Evolutionary conservation across 2,888 invertebrate species (phyloP), one percentile per base, ranked within the genome.

Genomic region (Bugula neritina): DNA sequence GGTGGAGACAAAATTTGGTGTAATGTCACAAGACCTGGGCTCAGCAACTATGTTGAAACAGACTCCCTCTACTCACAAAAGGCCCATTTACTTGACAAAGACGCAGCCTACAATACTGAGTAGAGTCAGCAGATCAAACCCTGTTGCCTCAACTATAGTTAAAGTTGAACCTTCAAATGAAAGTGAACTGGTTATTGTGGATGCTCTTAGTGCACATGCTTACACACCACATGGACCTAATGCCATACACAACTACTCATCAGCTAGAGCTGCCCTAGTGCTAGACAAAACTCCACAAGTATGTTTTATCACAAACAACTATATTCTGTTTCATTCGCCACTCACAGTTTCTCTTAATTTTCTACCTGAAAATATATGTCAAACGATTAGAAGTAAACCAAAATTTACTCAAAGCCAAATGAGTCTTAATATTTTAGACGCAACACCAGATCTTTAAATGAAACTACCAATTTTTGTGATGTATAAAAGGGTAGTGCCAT

Each of bases 231-330:
- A 31, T 63, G 63, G 63, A 27, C 63, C 63, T 13, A 25, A 27
- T 17, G 27, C 21, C 31, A 31, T 27, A n/a, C 34, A 34, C 63
- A 63, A 63, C 31, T 63, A 63, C 27, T 63, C 29, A 2, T 13
- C 31, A 31, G n/a, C 34, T 31, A 25, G 63, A 63, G 2, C 63
- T 13, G 63, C 27, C 34, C 63, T 63, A 13, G n/a, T 63, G 63
- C 63, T 63, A 10, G 63, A 63, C n/a, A 63, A 21, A 63, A 63
- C 63, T 63, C 63, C 63, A 13, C 63, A 63, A 31, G 63, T 63
- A 25, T 13, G 43, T 43, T 17, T 43, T n/a, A n/a, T n/a, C n/a
- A n/a, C n/a, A n/a, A n/a, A n/a, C n/a, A n/a, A n/a, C n/a, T n/a
- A n/a, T n/a, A n/a, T n/a, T n/a, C n/a, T n/a, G n/a, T n/a, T n/a